Evolutionary conservation across 2,888 invertebrate genomes (phyloP), one percentile per base, ranked within the genome.

Genomic region (Nemapogon koenigi): DNA sequence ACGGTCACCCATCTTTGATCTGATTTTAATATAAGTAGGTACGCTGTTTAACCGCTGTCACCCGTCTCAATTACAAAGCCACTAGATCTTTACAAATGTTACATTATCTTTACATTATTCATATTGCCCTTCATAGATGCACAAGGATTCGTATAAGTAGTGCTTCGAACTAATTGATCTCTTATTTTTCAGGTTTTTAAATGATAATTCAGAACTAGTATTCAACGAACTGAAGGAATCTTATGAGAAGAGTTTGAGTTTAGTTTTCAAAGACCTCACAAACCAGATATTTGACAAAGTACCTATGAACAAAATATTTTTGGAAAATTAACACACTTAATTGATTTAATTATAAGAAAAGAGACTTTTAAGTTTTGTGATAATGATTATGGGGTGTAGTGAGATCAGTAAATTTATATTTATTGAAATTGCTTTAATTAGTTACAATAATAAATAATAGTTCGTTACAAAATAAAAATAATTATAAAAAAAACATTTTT

Each of bases 201-300:
- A 87, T 52, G 81, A 85, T 22, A 87, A 88, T 52, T 82, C 86
- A 33, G 83, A 86, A 16, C 60, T 84, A 1, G 82, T 88, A 1
- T 87, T 87, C 61, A 83, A 81, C 46, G 87, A 87, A 51, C 59
- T 89, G 18, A 85, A 87, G 52, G 73, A 75, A 1, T 83, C 87
- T 0, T 89, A 88, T 57, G 86, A 89, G 49, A 81, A 84, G 41
- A 83, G 85, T 7, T 83, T 89, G 41, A 86, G 87, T 30, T 53
- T 82, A 1, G 83, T 88, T 1, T 89, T 89, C 60, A 72, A 81
- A 26, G 81, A 86, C 32, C 73, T 88, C 10, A 81, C 84, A 0
- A 88, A 88, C 51, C 76, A 84, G 46, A 79, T 89, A 45, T 88
- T 89, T 50, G 84, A 82, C 41, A 83, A 81, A 48, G 83, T 89